phyloP scores from a whole-genome alignment of 2,888 invertebrate species.

The Mimumesa dahlbomi region DNA sequence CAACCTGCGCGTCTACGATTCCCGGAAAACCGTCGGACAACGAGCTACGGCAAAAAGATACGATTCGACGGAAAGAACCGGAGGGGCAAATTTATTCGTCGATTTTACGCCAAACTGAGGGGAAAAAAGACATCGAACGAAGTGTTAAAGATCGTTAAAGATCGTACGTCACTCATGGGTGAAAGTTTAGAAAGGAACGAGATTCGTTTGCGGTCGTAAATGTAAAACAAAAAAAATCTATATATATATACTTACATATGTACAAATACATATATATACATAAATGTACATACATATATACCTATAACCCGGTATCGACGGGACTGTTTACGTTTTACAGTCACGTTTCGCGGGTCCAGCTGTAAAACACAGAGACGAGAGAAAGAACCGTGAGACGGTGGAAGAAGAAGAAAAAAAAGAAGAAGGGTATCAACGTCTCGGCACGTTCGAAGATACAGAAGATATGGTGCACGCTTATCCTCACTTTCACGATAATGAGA shows the following conservation, averaged over 20 bases:
- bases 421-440: conserved; percentile 38
- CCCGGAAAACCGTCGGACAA: no score
- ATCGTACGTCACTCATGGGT: conserved; percentile 45
- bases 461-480: conserved; percentile 38
- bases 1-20: no score
- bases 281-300: no score
- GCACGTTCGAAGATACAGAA: conserved; percentile 11
- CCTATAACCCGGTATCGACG: no score
- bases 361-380: conserved; percentile 2
- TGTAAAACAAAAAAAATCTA: conserved; percentile 47
- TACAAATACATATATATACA: no score
- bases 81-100: background rate
- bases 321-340: conserved; percentile 44
- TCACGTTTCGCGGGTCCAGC: conserved; percentile 47
- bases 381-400: background rate
- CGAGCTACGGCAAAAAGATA: no score
- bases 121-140: conserved; percentile 22
- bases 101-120: background rate
- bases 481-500: conserved; percentile 70
- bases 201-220: conserved; percentile 52
- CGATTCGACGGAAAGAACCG: background rate
- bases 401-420: background rate
- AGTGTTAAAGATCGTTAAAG: conserved; percentile 52
- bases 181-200: conserved; percentile 64
- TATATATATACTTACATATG: no score